These are phyloP conservation scores for Argyresthia goedartella DNA, from an alignment of 2,888 invertebrate species.

Conservation along the genomic window DNA sequence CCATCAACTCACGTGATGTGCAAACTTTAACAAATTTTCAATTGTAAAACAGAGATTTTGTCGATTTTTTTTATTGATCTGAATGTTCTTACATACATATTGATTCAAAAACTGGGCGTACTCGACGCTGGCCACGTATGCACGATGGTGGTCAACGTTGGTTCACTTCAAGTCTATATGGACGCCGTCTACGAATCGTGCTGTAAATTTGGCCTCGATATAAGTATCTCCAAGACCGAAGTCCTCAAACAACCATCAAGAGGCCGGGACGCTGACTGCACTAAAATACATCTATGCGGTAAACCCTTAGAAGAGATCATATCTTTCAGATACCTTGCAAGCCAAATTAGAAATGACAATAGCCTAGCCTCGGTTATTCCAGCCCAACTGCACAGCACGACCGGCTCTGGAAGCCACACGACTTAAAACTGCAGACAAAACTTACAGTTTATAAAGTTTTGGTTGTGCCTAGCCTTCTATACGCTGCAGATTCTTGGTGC, in stretches of 20 bases:
- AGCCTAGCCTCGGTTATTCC: slow-evolving; percentile 5
- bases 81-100: too few species aligned
- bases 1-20: too few species aligned
- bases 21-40: too few species aligned
- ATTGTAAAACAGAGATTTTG: too few species aligned
- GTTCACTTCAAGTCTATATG: slow-evolving; percentile 2
- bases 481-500: slow-evolving; percentile 11
- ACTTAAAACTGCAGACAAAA: slow-evolving; percentile 4
- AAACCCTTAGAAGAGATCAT: slow-evolving; percentile 2
- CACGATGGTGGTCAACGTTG: slow-evolving; percentile 6
- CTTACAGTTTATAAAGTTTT: not conserved
- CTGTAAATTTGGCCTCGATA: slow-evolving; percentile 7
- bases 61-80: too few species aligned
- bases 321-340: slow-evolving; percentile 5
- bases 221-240: slow-evolving; percentile 6
- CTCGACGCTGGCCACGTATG: slow-evolving; percentile 2
- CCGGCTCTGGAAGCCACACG: slow-evolving; percentile 10
- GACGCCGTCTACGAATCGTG: slow-evolving; percentile 1
- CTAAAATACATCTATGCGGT: not conserved
- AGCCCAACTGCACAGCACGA: not conserved
- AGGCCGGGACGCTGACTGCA: not conserved
- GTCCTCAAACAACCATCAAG: slow-evolving; percentile 8
- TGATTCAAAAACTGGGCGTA: not conserved
- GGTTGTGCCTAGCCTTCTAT: slow-evolving; percentile 7
- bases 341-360: slow-evolving; percentile 5